These are phyloP conservation scores for Scotopteryx bipunctaria DNA, from an alignment of 2,888 invertebrate genomes.

Conservation along the genomic window DNA sequence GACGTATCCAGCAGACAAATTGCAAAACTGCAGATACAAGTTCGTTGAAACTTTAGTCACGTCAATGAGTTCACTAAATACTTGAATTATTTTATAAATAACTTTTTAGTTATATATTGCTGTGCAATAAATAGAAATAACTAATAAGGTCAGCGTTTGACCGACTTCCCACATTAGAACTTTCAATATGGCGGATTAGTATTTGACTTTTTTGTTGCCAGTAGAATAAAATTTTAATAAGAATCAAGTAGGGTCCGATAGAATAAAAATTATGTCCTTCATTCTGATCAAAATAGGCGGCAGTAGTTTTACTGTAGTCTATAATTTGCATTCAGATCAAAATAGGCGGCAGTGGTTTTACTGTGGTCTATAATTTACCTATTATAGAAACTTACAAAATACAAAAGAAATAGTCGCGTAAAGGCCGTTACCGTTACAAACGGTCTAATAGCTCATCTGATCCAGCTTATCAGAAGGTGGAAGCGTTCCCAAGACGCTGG, in stretches of 20 bases:
- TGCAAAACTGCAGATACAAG: constrained; percentile 68
- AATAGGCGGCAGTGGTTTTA: no score
- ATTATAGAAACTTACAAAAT: no score
- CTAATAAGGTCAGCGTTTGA: constrained; percentile 78
- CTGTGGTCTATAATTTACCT: no score
- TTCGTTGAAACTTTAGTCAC: constrained; percentile 48
- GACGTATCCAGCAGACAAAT: constrained; percentile 79
- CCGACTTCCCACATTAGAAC: constrained; percentile 75
- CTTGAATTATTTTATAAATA: constrained; percentile 57
- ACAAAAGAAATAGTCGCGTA: no score
- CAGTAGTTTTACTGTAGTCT: no score
- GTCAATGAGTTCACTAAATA: constrained; percentile 57
- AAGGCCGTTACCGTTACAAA: no score
- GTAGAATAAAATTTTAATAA: constrained; percentile 9
- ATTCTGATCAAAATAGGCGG: no score
- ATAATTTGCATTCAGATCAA: no score
- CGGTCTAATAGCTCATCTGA: no score
- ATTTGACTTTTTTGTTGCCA: constrained; percentile 69
- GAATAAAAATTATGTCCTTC: constrained; percentile 2
- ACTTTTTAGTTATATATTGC: constrained; percentile 55
- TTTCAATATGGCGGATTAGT: constrained; percentile 78
- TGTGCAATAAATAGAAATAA: constrained; percentile 61
- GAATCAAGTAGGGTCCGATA: constrained; percentile 5
- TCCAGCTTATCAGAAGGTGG: no score
- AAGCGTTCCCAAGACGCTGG: no score